A percentile compares a stretch with the other conserved stretches of the same genome.
phyloP scores from a whole-genome alignment of 2,113 vertebrate species.

The Clinocottus analis region DNA sequence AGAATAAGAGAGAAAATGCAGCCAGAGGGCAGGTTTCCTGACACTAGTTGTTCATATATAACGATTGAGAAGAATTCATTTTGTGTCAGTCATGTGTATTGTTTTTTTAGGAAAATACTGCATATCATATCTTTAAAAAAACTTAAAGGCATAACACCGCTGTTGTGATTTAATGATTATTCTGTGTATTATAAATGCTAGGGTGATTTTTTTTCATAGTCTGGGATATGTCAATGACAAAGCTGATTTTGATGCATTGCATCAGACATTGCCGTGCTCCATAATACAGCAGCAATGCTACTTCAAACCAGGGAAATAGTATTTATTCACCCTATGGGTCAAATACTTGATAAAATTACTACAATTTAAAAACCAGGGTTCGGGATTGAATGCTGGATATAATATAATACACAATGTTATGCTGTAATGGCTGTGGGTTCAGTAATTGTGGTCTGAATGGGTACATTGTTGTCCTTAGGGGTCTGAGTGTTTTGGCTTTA shows the following conservation, averaged over 20 bases:
- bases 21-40: too few relatives aligned
- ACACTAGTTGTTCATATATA: background rate
- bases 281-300: background rate
- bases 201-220: background rate
- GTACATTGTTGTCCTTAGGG: background rate
- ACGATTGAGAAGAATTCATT: background rate
- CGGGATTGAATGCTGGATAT: background rate
- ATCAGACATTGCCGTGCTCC: background rate
- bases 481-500: background rate
- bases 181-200: background rate
- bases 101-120: background rate
- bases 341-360: background rate
- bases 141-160: background rate
- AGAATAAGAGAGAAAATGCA: background rate
- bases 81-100: background rate
- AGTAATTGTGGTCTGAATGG: background rate
- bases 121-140: background rate
- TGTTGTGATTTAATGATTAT: background rate
- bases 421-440: background rate
- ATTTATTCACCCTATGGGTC: background rate
- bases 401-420: background rate
- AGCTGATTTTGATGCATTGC: background rate
- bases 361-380: background rate
- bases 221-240: background rate
- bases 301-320: background rate